Percentiles rank a stretch among this genome's conserved stretches.
These are phyloP conservation scores for Amphipyra berbera DNA, from an alignment of 2,888 invertebrate genomes.

Conservation along the genomic window DNA sequence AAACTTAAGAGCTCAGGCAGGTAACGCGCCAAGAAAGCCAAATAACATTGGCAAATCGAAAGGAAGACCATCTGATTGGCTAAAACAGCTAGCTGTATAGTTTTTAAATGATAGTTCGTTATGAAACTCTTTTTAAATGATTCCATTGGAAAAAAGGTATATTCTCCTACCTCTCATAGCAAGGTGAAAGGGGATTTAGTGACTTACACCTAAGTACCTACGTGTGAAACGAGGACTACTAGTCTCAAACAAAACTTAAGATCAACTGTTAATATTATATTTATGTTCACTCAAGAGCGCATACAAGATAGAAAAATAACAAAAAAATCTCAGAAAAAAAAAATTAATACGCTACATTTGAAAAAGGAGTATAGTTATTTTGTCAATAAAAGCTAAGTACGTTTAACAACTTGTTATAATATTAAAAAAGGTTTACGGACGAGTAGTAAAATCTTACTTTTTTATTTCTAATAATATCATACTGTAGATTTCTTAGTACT, in stretches of 20 bases:
- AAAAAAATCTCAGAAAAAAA: background rate
- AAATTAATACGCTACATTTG: background rate
- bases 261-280: conserved; percentile 39
- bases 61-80: too few species aligned
- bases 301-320: conserved; percentile 23
- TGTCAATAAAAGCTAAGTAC: conserved; percentile 1
- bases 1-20: too few species aligned
- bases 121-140: too few species aligned
- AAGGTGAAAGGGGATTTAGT: conserved; percentile 33
- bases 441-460: background rate
- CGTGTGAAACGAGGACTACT: conserved; percentile 53
- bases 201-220: conserved; percentile 52
- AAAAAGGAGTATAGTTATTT: background rate
- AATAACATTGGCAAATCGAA: too few species aligned
- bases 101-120: background rate
- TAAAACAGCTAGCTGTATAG: too few species aligned
- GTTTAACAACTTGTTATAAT: background rate
- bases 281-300: conserved; percentile 50
- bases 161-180: conserved; percentile 2
- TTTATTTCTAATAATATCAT: conserved; percentile 1
- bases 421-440: background rate
- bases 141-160: conserved; percentile 3
- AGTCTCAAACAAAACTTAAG: conserved; percentile 50
- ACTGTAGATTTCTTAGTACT: conserved; percentile 5
- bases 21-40: too few species aligned